These are phyloP conservation scores for Electrona antarctica DNA, from an alignment of 2,113 vertebrate genomes.

Conservation along the genomic window DNA sequence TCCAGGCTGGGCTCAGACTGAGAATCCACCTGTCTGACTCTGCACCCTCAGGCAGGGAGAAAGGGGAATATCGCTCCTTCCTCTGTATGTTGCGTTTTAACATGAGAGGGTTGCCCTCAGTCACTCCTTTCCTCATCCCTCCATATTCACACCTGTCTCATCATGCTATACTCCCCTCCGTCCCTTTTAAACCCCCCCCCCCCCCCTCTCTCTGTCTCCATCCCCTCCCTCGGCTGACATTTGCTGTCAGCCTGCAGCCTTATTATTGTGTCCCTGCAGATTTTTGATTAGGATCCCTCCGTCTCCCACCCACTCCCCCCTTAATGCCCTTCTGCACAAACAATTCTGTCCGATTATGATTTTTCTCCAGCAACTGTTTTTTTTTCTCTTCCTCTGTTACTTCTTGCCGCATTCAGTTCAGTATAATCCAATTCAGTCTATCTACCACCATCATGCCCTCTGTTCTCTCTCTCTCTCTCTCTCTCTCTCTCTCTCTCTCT, in stretches of 20 bases:
- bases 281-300: conserved; percentile 72
- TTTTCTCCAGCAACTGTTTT: conserved; percentile 25
- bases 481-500: conserved; percentile 1
- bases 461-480: conserved; percentile 45
- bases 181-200: conserved; percentile 2
- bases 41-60: conserved; percentile 56
- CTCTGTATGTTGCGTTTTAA: conserved; percentile 50
- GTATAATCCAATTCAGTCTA: conserved; percentile 61
- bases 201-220: conserved; percentile 42
- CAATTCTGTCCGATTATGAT: conserved; percentile 37
- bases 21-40: conserved; percentile 67
- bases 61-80: conserved; percentile 56
- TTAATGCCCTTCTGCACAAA: conserved; percentile 8
- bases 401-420: conserved; percentile 52
- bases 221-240: conserved; percentile 70
- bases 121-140: conserved; percentile 59
- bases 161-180: conserved; percentile 17
- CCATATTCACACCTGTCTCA: conserved; percentile 46
- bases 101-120: conserved; percentile 49
- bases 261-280: conserved; percentile 77
- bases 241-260: conserved; percentile 75
- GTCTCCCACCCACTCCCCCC: background rate
- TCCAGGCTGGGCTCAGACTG: conserved; percentile 45
- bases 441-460: conserved; percentile 47
- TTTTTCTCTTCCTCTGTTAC: conserved; percentile 8